Evolutionary conservation across 2,113 vertebrate genomes (phyloP), one percentile per base, ranked within the genome.

Genomic region (Macquaria australasica): DNA sequence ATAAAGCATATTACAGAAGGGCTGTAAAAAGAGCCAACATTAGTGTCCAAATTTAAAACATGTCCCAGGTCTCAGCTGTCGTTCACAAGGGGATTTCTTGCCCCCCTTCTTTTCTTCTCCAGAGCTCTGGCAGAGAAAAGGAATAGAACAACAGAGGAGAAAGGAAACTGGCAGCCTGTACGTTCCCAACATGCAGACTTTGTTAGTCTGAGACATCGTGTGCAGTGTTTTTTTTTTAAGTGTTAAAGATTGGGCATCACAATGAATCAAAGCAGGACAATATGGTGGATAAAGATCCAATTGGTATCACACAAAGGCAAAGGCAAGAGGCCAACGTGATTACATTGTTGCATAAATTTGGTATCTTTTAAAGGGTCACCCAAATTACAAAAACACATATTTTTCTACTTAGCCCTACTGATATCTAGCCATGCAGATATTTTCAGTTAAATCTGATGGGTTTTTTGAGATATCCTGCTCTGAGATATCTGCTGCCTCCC

Each of bases 1-100:
- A 88, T 92, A 90, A 92, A 94, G 91, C 85, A 91, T 77, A 86
- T 90, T 86, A 89, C 84, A 91, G 87, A 90, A 79, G 71, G 69
- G 80, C 63, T 23, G 45, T 89, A 87, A 89, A 91, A 90, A 89
- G 67, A 86, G 77, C 84, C 81, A 83, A 83, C 70, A 80, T 92
- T 87, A 81, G 81, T 85, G 80, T 91, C 81, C 89, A 93, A 92
- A 93, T 94, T 92, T 89, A 90, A 94, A 95, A 94, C 94, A 90
- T 88, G 89, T 92, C 87, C 90, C 87, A 87, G 88, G 87, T 91
- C 90, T 91, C 81, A 90, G 88, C 86, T 94, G 93, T 93, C 70
- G 7, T 88, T 91, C 15, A 28, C 77, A 59, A 58, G 51, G 80
- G 77, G 63, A 92, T 79, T 92, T 91, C 56, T 81, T 68, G 11